phyloP scores from a whole-genome alignment of 1,140 invertebrate genomes.

The Arion vulgaris region DNA sequence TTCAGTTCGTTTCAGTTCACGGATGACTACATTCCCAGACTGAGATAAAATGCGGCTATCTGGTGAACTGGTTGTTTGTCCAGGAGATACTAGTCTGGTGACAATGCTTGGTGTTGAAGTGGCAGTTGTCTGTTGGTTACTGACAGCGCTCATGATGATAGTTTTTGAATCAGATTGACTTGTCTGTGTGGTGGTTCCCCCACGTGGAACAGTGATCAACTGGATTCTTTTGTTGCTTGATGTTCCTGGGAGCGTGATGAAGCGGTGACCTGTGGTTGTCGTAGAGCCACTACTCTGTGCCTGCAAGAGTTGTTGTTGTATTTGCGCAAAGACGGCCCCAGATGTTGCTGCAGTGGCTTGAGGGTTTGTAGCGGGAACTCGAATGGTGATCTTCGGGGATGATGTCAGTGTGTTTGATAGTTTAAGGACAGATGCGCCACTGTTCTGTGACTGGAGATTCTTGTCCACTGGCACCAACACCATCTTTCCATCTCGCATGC shows the following conservation, averaged over 20 bases:
- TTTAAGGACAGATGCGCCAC: not conserved
- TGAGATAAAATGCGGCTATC: not conserved
- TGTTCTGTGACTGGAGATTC: not conserved
- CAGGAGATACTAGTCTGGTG: not conserved
- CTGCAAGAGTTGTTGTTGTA: constrained; percentile 18
- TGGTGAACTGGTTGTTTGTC: not conserved
- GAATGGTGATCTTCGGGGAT: constrained; percentile 18
- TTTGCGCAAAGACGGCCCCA: not conserved
- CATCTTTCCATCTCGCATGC: constrained; percentile 28
- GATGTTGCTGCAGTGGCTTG: not conserved
- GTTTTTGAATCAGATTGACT: constrained; percentile 12
- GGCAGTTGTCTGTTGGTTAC: not conserved
- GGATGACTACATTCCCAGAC: constrained; percentile 24
- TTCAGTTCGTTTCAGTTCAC: constrained; percentile 17
- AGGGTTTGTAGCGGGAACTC: not conserved
- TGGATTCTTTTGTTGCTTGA: constrained; percentile 26
- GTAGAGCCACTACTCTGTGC: not conserved
- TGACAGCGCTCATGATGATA: not conserved
- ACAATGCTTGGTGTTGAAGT: not conserved
- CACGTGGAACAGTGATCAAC: constrained; percentile 29
- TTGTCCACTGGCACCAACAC: constrained; percentile 33
- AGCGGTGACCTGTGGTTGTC: not conserved
- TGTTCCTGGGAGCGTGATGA: constrained; percentile 25
- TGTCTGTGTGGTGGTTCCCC: not conserved
- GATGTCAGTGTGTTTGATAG: not conserved